Conservation (phyloP, 2,113 vertebrate species). For the Dascyllus trimaculatus region DNA sequence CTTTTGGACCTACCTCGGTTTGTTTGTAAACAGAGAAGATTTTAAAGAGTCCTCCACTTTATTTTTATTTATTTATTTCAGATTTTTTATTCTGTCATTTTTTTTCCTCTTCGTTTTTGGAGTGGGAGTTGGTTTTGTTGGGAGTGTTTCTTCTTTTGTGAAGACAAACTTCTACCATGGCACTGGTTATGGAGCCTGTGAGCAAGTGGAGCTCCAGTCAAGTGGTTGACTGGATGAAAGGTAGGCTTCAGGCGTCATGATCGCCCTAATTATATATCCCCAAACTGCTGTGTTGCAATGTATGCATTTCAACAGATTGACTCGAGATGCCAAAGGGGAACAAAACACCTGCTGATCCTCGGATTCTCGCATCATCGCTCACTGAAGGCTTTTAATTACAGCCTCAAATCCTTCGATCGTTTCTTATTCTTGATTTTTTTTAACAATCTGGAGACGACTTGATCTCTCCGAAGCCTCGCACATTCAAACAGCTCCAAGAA, state of each 20-base stretch:
- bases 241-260: conserved; percentile 57
- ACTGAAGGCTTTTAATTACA: conserved; percentile 13
- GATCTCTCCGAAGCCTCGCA: conserved; percentile 14
- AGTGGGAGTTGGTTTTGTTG: conserved; percentile 36
- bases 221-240: conserved; percentile 89
- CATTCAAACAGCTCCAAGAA: conserved; percentile 14
- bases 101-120: background rate
- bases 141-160: conserved; percentile 75
- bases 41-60: background rate
- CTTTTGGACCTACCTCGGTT: conserved; percentile 60
- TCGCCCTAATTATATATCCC: background rate
- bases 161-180: conserved; percentile 86
- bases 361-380: conserved; percentile 4
- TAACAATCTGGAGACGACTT: conserved; percentile 12
- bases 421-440: background rate
- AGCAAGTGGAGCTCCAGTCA: conserved; percentile 87
- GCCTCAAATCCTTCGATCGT: conserved; percentile 25
- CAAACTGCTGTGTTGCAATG: conserved; percentile 13
- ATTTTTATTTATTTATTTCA: background rate
- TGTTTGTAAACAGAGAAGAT: conserved; percentile 58
- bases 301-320: conserved; percentile 25
- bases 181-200: conserved; percentile 87
- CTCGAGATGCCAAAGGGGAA: conserved; percentile 41
- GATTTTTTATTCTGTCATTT: background rate
- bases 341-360: conserved; percentile 80